These are phyloP conservation scores for Phyllopteryx taeniolatus DNA, from an alignment of 2,113 vertebrate species.

Conservation along the genomic window DNA sequence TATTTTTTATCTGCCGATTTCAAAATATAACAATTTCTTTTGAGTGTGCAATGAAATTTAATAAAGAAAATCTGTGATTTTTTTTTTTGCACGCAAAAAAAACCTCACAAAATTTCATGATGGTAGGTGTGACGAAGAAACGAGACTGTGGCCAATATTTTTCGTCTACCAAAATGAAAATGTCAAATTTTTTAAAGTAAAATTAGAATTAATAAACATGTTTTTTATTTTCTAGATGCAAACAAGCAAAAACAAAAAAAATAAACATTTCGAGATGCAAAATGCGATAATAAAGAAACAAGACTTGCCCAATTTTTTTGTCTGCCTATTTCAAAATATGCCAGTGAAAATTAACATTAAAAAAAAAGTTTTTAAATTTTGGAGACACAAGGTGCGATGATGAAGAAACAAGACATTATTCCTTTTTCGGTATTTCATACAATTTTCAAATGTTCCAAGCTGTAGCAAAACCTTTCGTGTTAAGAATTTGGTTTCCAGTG, in stretches of 20 bases:
- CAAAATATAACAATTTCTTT: no score
- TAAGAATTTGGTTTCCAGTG: conserved; percentile 61
- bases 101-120: no score
- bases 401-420: background rate
- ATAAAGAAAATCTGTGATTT: no score
- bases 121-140: no score
- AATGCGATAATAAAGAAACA: background rate
- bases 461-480: conserved; percentile 59
- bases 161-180: background rate
- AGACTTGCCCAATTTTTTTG: background rate
- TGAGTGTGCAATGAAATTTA: no score
- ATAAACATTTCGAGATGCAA: background rate
- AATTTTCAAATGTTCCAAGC: conserved; percentile 58
- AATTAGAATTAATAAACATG: background rate
- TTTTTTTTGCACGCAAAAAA: no score
- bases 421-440: background rate
- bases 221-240: background rate
- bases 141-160: no score
- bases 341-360: background rate
- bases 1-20: no score
- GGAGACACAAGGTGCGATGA: background rate
- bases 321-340: background rate
- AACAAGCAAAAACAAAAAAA: background rate
- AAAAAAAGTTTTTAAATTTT: background rate
- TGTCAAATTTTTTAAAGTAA: background rate